phyloP scores from a whole-genome alignment of 2,888 invertebrate species.

The Leptopilina syphax region DNA sequence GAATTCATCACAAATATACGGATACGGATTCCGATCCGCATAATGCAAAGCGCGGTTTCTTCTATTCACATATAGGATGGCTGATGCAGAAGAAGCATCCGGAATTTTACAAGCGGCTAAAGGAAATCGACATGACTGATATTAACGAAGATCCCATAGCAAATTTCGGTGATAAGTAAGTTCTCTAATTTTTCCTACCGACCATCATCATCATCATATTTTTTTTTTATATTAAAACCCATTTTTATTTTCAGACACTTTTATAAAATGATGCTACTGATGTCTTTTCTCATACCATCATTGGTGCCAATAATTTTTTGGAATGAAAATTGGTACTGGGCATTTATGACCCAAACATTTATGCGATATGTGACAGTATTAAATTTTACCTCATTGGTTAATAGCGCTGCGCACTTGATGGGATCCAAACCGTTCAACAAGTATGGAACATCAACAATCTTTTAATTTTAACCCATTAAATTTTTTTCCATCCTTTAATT shows the following conservation, averaged over 20 bases:
- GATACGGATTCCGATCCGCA: no score
- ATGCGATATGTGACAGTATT: not conserved
- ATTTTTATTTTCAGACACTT: no score
- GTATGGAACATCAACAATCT: no score
- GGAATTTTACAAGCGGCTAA: not conserved
- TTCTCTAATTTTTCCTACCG: no score
- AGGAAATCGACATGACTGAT: not conserved
- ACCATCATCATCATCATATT: no score
- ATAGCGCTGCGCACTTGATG: not conserved
- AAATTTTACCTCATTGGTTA: not conserved
- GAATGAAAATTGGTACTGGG: conserved; percentile 14
- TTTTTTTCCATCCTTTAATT: no score
- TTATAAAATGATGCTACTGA: no score
- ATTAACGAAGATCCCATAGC: not conserved
- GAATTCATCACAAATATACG: no score
- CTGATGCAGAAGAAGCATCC: not conserved
- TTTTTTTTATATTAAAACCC: no score
- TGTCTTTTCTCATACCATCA: not conserved
- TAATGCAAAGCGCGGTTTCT: not conserved
- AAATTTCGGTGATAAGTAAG: not conserved
- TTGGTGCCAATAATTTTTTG: conserved; percentile 4
- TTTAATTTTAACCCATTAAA: no score
- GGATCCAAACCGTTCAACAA: no score
- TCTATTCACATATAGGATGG: not conserved
- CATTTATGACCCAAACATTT: not conserved